These are phyloP conservation scores for Halcyon chelicuti DNA, from an alignment of 2,797 vertebrate genomes.

Conservation along the genomic window DNA sequence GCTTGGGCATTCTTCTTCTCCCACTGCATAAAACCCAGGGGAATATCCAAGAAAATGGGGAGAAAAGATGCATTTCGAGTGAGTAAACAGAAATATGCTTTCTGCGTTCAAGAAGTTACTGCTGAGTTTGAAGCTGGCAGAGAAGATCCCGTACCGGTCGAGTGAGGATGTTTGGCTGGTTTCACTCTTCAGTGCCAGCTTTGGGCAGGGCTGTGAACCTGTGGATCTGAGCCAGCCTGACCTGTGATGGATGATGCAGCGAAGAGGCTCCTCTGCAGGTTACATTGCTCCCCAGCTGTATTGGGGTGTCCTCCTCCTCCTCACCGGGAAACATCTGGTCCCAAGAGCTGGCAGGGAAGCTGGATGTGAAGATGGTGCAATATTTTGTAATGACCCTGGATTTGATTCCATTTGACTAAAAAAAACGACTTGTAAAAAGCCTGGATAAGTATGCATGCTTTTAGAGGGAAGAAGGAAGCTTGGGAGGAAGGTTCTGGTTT, in stretches of 20 bases:
- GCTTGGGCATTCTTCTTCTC: neutral
- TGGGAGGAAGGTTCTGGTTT: neutral
- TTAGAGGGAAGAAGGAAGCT: neutral
- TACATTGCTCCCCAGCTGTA: rapidly evolving
- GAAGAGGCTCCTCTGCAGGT: neutral
- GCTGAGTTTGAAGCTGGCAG: neutral
- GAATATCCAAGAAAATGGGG: neutral
- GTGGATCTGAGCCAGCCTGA: neutral
- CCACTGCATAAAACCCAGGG: neutral
- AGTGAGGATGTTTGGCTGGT: conserved; percentile 8
- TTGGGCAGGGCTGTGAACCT: neutral
- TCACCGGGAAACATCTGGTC: neutral
- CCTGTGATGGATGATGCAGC: neutral
- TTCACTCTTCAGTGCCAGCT: neutral
- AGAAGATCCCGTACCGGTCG: neutral
- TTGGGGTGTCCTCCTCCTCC: neutral
- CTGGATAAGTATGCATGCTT: neutral
- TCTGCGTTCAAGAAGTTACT: neutral
- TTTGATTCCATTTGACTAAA: neutral
- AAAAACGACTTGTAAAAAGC: neutral
- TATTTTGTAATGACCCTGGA: neutral
- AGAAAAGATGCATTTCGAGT: neutral
- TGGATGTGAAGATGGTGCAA: neutral
- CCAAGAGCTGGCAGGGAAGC: neutral
- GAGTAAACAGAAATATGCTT: neutral